Percentiles rank a stretch among this genome's conserved stretches.
Evolutionary conservation across 2,888 invertebrate genomes (phyloP).

Genomic region (Teinopalpus imperialis): DNA sequence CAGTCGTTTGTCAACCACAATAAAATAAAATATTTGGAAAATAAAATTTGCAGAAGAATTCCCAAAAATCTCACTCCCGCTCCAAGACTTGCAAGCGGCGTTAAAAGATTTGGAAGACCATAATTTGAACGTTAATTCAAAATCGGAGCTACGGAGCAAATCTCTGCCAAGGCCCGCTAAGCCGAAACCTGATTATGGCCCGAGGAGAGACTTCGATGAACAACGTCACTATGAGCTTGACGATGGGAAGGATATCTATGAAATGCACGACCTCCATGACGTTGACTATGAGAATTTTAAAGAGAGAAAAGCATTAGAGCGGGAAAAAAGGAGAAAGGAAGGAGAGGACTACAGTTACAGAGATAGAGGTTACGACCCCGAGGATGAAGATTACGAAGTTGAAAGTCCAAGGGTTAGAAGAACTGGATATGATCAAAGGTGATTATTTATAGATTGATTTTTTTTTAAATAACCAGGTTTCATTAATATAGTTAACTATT

Average conservation of each 20-base stretch:
- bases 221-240: conserved; percentile 51
- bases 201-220: conserved; percentile 56
- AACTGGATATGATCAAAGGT: conserved; percentile 34
- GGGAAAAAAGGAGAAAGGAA: conserved; percentile 45
- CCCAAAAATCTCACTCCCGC: conserved; percentile 69
- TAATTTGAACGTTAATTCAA: conserved; percentile 53
- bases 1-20: too few relatives aligned
- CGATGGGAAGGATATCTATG: conserved; percentile 61
- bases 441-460: not conserved
- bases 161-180: conserved; percentile 65
- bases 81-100: conserved; percentile 71
- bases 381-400: conserved; percentile 69
- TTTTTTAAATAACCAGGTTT: too few relatives aligned
- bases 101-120: conserved; percentile 64
- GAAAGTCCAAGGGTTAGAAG: conserved; percentile 52
- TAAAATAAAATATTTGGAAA: too few relatives aligned
- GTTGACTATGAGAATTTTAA: conserved; percentile 75
- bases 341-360: conserved; percentile 50
- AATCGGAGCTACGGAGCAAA: conserved; percentile 59
- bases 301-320: conserved; percentile 64
- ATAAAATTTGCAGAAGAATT: conserved; percentile 53
- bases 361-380: conserved; percentile 67
- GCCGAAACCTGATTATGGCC: conserved; percentile 55
- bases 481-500: too few relatives aligned
- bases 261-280: conserved; percentile 70